Evolutionary conservation across 2,797 vertebrate species (phyloP), one percentile per base, ranked within the genome.

Genomic region (Pseudomugil gertrudae): DNA sequence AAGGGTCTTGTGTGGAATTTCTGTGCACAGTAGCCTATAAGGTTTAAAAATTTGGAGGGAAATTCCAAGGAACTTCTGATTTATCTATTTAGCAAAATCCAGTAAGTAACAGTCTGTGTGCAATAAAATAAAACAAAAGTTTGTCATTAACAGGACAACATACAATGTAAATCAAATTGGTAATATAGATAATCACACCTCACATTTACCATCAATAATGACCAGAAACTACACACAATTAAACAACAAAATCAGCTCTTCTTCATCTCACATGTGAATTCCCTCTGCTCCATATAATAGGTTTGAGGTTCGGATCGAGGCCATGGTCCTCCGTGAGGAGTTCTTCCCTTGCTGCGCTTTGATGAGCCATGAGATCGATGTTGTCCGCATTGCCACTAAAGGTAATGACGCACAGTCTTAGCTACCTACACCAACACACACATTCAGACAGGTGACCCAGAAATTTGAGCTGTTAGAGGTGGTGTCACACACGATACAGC

Each of bases 261-360:
- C 43, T 63, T 15, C 17, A 29, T 52, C 23, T 53, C 4, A 40
- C 4, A 38, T 54, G 56, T n/a, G 21, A 56, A 15, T 8, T 5
- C 15, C 26, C 9, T 45, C 14, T 64, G 36, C 36, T 68, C 66
- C 6, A 7, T 61, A 17, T 23, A 6, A 45, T 75, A 99, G 97
- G 86, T 99, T 96, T 47, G 95, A 94, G n/a, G 94, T 99, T 67
- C 95, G 96, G 68, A 96, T 99, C 33, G 96, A 98, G 95, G 96
- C 96, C 85, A 98, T 98, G 92, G 96, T 98, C 80, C 94, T 99
- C 69, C 94, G 91, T 38, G 97, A 96, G 75, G 96, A 99, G 84
- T 99, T 99, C 85, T 84, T 90, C 63, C 95, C 96, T 43, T 96
- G 94, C 54, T 98, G 95, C 74, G 88, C 93, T 21, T 92, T 93